Percentiles rank a stretch among this genome's conserved stretches.
phyloP scores from a whole-genome alignment of 2,113 vertebrate genomes.

The Prionailurus bengalensis region DNA sequence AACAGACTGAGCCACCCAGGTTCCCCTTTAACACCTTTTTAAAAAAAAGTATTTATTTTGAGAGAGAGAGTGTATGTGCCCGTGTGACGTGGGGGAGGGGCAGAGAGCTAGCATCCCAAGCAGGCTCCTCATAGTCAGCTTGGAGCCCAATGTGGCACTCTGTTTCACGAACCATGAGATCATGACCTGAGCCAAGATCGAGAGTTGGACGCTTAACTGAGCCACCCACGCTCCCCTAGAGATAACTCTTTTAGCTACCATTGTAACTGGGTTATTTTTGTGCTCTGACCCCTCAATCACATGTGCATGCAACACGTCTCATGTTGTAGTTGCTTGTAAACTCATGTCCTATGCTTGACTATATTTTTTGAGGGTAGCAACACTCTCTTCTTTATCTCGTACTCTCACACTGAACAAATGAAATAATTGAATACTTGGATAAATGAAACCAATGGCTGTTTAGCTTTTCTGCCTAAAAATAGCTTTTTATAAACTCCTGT shows the following conservation, averaged over 20 bases:
- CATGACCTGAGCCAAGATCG: no score
- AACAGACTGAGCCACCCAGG: no score
- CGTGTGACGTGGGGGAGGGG: no score
- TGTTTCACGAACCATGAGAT: no score
- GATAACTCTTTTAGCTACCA: background rate
- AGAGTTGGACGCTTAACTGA: no score
- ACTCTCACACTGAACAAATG: background rate
- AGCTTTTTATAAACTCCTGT: background rate
- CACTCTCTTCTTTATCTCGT: background rate
- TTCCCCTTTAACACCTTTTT: no score
- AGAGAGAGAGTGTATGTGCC: no score
- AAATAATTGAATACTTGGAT: slow-evolving; percentile 5
- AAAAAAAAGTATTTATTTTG: no score
- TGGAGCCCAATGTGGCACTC: no score
- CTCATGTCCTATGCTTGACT: background rate
- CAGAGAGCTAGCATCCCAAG: no score
- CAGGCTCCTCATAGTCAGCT: no score
- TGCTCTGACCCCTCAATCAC: background rate
- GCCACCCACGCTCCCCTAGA: no score
- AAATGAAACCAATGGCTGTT: background rate
- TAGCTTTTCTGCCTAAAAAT: background rate
- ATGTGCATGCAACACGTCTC: background rate
- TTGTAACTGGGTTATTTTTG: background rate
- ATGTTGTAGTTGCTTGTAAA: background rate
- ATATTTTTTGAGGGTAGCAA: background rate